These are phyloP conservation scores for Nothocercus nigrocapillus DNA, from an alignment of 2,113 vertebrate species.

Conservation along the genomic window DNA sequence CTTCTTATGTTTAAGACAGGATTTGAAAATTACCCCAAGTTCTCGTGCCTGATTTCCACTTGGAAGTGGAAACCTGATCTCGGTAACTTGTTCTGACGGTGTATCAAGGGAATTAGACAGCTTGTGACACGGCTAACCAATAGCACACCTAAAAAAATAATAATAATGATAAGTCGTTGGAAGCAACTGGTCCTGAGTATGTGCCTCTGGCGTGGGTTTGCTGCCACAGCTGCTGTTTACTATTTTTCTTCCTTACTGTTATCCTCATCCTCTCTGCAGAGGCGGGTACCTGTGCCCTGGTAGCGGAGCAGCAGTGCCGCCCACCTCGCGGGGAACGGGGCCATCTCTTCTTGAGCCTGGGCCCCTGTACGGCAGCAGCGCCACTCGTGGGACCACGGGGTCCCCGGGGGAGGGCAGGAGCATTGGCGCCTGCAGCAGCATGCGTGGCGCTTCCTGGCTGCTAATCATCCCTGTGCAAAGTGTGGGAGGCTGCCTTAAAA, in stretches of 20 bases:
- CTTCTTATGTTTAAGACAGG: not conserved
- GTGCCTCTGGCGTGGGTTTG: not conserved
- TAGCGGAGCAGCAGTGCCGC: too few species aligned
- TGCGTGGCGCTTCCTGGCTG: too few species aligned
- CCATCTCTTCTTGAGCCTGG: too few species aligned
- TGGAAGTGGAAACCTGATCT: too few species aligned
- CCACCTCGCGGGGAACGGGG: too few species aligned
- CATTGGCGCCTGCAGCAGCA: too few species aligned
- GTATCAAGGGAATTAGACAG: not conserved
- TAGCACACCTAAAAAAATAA: not conserved
- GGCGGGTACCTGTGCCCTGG: too few species aligned
- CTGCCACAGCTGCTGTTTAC: not conserved
- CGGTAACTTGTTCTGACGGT: not conserved
- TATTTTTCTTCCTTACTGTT: not conserved
- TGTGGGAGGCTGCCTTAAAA: not conserved
- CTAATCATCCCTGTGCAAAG: not conserved
- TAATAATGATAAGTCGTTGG: not conserved
- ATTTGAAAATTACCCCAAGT: not conserved
- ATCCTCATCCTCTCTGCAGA: too few species aligned
- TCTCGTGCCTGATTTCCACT: not conserved
- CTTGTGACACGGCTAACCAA: not conserved
- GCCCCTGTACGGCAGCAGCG: too few species aligned
- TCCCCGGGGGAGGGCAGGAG: too few species aligned
- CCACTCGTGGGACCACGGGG: too few species aligned
- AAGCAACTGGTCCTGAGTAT: slow-evolving; percentile 2